These are phyloP conservation scores for Siniperca scherzeri DNA, from an alignment of 2,797 vertebrate species.

Conservation along the genomic window DNA sequence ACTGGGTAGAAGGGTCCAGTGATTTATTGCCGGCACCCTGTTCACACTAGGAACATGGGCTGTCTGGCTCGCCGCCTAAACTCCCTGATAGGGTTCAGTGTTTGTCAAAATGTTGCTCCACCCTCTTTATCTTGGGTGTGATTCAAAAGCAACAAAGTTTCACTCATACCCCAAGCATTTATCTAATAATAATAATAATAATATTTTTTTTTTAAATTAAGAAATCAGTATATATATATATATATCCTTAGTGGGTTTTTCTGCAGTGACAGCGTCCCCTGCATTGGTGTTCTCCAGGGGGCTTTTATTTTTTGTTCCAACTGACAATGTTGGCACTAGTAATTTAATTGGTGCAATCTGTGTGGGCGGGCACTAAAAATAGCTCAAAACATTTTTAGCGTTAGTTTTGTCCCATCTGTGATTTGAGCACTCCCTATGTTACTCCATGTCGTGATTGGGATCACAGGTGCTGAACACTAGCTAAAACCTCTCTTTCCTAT, in stretches of 20 bases:
- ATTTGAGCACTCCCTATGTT: neutral
- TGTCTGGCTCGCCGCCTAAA: conserved; percentile 39
- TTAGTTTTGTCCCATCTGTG: neutral
- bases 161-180: neutral
- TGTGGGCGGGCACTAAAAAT: too few species aligned
- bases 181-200: neutral
- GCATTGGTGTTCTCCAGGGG: neutral
- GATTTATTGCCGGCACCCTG: conserved; percentile 33
- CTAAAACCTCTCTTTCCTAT: neutral
- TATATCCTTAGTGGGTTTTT: too few species aligned
- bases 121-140: conserved; percentile 38
- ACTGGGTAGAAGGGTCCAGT: conserved; percentile 25
- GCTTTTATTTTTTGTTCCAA: neutral
- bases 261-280: too few species aligned
- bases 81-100: conserved; percentile 50
- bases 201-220: too few species aligned
- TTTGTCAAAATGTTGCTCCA: conserved; percentile 39
- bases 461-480: neutral
- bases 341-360: too few species aligned
- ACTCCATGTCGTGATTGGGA: neutral
- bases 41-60: conserved; percentile 22
- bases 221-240: too few species aligned
- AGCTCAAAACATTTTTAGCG: neutral
- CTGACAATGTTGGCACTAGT: too few species aligned
- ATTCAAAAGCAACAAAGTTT: conserved; percentile 34